phyloP scores from a whole-genome alignment of 2,797 vertebrate genomes.

The Philypnodon macrostomus region DNA sequence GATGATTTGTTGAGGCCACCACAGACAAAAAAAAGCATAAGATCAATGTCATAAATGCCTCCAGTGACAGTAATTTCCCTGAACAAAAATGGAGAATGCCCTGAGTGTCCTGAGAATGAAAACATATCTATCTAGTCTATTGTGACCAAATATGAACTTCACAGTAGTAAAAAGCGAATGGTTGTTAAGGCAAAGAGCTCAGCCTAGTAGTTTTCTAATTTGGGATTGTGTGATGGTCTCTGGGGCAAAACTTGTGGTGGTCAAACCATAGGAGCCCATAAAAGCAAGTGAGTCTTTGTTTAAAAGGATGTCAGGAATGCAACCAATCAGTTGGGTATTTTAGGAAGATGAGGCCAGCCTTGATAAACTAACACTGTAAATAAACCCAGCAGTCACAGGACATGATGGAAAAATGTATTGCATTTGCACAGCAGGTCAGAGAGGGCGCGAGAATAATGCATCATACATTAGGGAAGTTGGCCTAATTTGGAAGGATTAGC shows the following conservation, averaged over 20 bases:
- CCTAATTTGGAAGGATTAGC: slow-evolving; percentile 94
- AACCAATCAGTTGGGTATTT: slow-evolving; percentile 82
- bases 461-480: slow-evolving; percentile 80
- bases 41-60: slow-evolving; percentile 31
- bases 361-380: slow-evolving; percentile 86
- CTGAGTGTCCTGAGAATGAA: slow-evolving; percentile 57
- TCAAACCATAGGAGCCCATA: slow-evolving; percentile 61
- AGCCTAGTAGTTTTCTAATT: slow-evolving; percentile 62
- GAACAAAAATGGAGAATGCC: slow-evolving; percentile 46
- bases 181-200: slow-evolving; percentile 58
- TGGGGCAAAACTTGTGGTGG: slow-evolving; percentile 50
- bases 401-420: slow-evolving; percentile 76
- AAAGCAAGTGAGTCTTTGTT: slow-evolving; percentile 65
- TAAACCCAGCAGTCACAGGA: slow-evolving; percentile 75
- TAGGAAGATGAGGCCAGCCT: slow-evolving; percentile 75
- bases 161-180: slow-evolving; percentile 53
- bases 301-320: slow-evolving; percentile 81
- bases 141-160: slow-evolving; percentile 73
- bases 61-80: slow-evolving; percentile 41
- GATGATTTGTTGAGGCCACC: too few species aligned
- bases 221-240: slow-evolving; percentile 55
- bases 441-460: slow-evolving; percentile 77
- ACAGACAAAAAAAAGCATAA: slow-evolving; percentile 4
- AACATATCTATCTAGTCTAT: slow-evolving; percentile 46
- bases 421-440: slow-evolving; percentile 68